Percentiles rank a stretch among this genome's conserved stretches.
Conservation (phyloP, 1,140 invertebrate genomes). For the Choristoneura fumiferana region DNA sequence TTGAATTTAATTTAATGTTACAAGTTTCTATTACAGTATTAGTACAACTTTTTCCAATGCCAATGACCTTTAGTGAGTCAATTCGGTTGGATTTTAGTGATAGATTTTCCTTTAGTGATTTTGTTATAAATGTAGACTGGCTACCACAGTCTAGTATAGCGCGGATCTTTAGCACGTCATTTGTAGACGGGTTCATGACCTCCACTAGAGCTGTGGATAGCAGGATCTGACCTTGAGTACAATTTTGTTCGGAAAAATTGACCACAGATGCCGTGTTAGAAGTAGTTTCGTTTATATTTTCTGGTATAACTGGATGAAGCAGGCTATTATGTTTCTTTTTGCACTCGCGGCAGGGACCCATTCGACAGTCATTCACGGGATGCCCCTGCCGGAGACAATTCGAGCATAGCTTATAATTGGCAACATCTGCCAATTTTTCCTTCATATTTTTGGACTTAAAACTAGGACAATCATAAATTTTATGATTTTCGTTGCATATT, state of each 20-base stretch:
- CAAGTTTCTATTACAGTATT: neutral
- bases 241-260: no score
- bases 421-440: conserved; percentile 25
- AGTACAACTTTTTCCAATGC: conserved; percentile 20
- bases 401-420: conserved; percentile 28
- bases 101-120: neutral
- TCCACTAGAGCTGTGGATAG: conserved; percentile 35
- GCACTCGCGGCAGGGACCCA: conserved; percentile 34
- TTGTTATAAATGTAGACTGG: conserved; percentile 37
- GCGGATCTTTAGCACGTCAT: conserved; percentile 22
- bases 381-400: conserved; percentile 29
- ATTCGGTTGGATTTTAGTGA: conserved; percentile 19
- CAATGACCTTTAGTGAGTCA: conserved; percentile 23
- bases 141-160: conserved; percentile 37
- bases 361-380: conserved; percentile 23
- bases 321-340: conserved; percentile 32
- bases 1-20: neutral
- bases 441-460: conserved; percentile 29
- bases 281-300: no score
- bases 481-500: conserved; percentile 22
- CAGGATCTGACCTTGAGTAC: conserved; percentile 19
- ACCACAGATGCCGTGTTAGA: no score
- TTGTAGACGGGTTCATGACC: conserved; percentile 29
- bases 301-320: conserved; percentile 18
- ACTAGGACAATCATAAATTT: conserved; percentile 33